Percentiles rank a stretch among this genome's conserved stretches.
Conservation (phyloP, 2,113 vertebrate species). For the Strix aluco region DNA sequence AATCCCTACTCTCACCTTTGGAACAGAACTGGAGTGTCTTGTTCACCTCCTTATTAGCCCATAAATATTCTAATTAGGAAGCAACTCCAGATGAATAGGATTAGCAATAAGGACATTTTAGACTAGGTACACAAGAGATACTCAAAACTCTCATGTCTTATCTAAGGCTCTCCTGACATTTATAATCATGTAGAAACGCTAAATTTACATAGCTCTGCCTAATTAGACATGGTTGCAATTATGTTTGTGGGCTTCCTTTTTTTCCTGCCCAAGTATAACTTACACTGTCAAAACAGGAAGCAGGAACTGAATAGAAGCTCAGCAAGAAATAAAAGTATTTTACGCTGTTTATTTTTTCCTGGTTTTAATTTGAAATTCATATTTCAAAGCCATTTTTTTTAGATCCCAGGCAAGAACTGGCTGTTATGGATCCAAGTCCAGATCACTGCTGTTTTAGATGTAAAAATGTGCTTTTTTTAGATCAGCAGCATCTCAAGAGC, state of each 20-base stretch:
- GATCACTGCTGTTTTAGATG: not conserved
- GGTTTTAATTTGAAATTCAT: not conserved
- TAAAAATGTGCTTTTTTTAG: not conserved
- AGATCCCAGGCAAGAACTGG: not conserved
- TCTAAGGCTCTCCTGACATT: constrained; percentile 73
- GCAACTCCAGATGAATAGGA: constrained; percentile 74
- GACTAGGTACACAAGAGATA: constrained; percentile 60
- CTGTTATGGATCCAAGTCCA: not conserved
- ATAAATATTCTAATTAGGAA: constrained; percentile 88
- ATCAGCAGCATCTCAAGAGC: not conserved
- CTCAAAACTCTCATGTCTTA: constrained; percentile 60
- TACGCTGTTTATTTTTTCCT: constrained; percentile 1
- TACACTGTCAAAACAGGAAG: constrained; percentile 49
- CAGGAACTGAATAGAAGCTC: constrained; percentile 7
- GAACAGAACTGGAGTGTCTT: constrained; percentile 70
- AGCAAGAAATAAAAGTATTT: not conserved
- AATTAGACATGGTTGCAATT: constrained; percentile 75
- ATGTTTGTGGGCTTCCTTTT: constrained; percentile 56
- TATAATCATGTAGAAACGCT: constrained; percentile 72
- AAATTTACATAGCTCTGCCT: constrained; percentile 73
- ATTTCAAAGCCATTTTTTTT: not conserved
- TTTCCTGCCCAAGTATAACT: constrained; percentile 43
- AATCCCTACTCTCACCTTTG: constrained; percentile 72
- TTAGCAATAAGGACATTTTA: constrained; percentile 69
- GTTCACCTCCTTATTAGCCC: constrained; percentile 85